Conservation (phyloP, 2,113 vertebrate genomes). For the Istiophorus platypterus region DNA sequence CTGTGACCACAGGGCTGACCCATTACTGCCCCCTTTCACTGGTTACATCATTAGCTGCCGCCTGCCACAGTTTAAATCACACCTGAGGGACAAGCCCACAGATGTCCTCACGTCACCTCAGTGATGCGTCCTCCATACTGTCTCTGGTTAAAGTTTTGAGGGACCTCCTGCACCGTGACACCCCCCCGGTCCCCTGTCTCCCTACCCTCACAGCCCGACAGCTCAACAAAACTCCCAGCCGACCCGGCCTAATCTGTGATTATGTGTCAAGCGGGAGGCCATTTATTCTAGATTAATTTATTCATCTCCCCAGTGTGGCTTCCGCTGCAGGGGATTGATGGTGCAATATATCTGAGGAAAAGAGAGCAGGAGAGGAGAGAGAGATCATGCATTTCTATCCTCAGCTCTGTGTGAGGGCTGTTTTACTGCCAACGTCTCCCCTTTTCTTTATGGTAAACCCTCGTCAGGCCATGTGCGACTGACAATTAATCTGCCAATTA, state of each 20-base stretch:
- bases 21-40: constrained; percentile 78
- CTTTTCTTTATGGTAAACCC: constrained; percentile 19
- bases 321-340: constrained; percentile 72
- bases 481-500: constrained; percentile 71
- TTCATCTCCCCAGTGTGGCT: constrained; percentile 71
- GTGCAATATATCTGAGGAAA: constrained; percentile 70
- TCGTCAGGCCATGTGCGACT: constrained; percentile 30
- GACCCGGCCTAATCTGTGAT: constrained; percentile 75
- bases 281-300: constrained; percentile 82
- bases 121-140: too few species aligned
- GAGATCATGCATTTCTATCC: constrained; percentile 55
- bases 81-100: constrained; percentile 44
- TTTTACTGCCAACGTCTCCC: constrained; percentile 34
- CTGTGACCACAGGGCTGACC: constrained; percentile 59
- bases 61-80: constrained; percentile 47
- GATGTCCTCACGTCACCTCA: constrained; percentile 56
- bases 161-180: constrained; percentile 15
- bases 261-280: constrained; percentile 76
- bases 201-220: constrained; percentile 3
- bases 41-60: constrained; percentile 69
- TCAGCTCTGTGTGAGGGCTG: constrained; percentile 26
- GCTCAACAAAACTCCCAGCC: constrained; percentile 54
- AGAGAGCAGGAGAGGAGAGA: constrained; percentile 40
- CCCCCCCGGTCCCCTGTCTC: not conserved
- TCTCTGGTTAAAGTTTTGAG: not conserved